Evolutionary conservation across 2,113 vertebrate species (phyloP), one percentile per base, ranked within the genome.

Genomic region (Chitala chitala): DNA sequence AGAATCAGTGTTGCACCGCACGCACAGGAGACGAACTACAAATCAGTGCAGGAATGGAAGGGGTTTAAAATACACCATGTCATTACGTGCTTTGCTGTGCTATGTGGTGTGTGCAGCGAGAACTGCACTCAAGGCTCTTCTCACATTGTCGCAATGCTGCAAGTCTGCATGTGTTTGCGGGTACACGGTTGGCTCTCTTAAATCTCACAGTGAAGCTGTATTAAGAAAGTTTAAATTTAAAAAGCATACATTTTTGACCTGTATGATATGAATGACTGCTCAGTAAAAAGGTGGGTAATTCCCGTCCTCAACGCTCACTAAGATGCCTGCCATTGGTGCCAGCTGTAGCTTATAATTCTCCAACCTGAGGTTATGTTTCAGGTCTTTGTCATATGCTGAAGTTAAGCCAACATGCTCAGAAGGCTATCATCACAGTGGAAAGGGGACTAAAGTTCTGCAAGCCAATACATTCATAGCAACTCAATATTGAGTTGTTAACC

Each of bases 51-150:
- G 44, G 64, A 64, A 64, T 73, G 58, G 58, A 61, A 24, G 31
- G 24, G 13, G 72, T 50, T 73, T 63, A 63, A 73, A 73, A 73
- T 73, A 64, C 8, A 64, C 72, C 72, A 73, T 73, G 72, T 73
- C 56, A 73, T 73, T 73, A 73, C 29, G 36, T 31, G 29, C 29
- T 51, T 20, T 50, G 72, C 51, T 8, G 44, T 13, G 29, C 31
- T n/a, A n/a, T n/a, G n/a, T n/a, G 2, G 56, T 24, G 17, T 33
- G 20, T 3, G 2, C 12, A 4, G 56, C 36, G 42, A 44, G 24
- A 20, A 8, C 17, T n/a, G 20, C 2, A 31, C 10, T 17, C 55
- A 33, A 54, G 15, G 42, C 20, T 46, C 2, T 50, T 26, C 24
- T 50, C 15, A 20, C 56, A 50, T 50, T 12, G 38, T 63, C 38